phyloP scores from a whole-genome alignment of 2,888 invertebrate genomes.

The Crematogaster levior region DNA sequence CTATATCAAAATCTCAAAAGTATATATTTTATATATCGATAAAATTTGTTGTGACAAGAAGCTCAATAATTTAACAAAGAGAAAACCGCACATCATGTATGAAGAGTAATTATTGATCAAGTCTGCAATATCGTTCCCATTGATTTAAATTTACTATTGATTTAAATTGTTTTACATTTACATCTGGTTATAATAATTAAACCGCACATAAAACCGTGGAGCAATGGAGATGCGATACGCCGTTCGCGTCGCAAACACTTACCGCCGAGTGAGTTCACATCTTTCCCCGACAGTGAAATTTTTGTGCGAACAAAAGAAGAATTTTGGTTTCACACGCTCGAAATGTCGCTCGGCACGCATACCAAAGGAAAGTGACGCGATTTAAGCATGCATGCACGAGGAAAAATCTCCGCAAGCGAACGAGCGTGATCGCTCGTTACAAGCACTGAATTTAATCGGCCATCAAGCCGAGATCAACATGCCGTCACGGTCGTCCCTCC shows the following conservation, averaged over 20 bases:
- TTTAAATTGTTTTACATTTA: constrained; percentile 16
- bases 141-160: background rate
- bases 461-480: constrained; percentile 60
- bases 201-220: constrained; percentile 9
- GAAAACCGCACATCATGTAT: background rate
- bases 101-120: background rate
- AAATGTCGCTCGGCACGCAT: background rate
- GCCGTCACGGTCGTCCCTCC: constrained; percentile 63
- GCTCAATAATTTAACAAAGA: background rate
- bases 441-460: constrained; percentile 44
- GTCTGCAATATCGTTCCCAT: background rate
- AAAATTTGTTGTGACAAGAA: background rate
- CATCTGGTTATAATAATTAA: constrained; percentile 49
- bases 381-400: background rate
- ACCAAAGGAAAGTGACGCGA: background rate
- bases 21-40: background rate
- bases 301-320: background rate
- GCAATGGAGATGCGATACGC: background rate
- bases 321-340: background rate
- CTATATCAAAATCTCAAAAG: background rate
- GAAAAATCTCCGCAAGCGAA: constrained; percentile 30
- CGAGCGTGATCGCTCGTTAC: constrained; percentile 3
- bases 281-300: constrained; percentile 30
- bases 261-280: background rate
- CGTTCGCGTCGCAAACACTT: background rate